A percentile compares a stretch with the other conserved stretches of the same genome.
Conservation (phyloP, 1,140 invertebrate genomes). For the Tetranychus urticae region DNA sequence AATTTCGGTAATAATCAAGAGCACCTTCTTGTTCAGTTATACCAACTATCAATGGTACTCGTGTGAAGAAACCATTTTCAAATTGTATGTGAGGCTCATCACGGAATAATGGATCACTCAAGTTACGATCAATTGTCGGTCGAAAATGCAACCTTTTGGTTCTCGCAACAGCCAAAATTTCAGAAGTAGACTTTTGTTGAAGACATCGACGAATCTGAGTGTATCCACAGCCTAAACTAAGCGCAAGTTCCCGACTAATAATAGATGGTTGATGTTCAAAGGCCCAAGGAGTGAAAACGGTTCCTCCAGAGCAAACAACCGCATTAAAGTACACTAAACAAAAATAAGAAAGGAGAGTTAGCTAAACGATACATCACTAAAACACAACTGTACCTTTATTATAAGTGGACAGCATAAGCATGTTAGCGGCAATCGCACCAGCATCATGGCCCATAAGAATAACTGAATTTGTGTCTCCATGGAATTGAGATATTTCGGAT, state of each 20-base stretch:
- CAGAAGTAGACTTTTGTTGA: conserved; percentile 1
- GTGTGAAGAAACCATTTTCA: conserved; percentile 13
- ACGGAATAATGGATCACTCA: conserved; percentile 16
- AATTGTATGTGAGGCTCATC: conserved; percentile 16
- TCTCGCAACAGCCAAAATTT: not conserved
- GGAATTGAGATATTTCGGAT: conserved; percentile 71
- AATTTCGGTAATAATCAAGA: conserved; percentile 9
- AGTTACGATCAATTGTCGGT: conserved; percentile 18
- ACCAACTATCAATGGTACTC: conserved; percentile 18
- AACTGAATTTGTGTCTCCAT: conserved; percentile 72
- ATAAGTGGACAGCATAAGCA: conserved; percentile 70
- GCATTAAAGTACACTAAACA: conserved; percentile 1
- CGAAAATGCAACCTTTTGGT: conserved; percentile 12
- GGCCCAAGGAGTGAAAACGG: conserved; percentile 13
- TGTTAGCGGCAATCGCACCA: conserved; percentile 78
- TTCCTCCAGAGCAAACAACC: conserved; percentile 11
- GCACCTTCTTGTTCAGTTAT: conserved; percentile 14
- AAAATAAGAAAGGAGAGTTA: not conserved
- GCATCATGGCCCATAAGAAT: conserved; percentile 82
- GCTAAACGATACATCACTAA: not conserved
- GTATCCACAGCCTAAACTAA: conserved; percentile 5
- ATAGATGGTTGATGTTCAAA: conserved; percentile 10
- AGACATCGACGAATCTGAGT: conserved; percentile 8
- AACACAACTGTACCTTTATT: conserved; percentile 41
- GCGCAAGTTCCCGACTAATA: conserved; percentile 8